Evolutionary conservation across 2,888 invertebrate genomes (phyloP).

Genomic region (Epinotia brunnichana): DNA sequence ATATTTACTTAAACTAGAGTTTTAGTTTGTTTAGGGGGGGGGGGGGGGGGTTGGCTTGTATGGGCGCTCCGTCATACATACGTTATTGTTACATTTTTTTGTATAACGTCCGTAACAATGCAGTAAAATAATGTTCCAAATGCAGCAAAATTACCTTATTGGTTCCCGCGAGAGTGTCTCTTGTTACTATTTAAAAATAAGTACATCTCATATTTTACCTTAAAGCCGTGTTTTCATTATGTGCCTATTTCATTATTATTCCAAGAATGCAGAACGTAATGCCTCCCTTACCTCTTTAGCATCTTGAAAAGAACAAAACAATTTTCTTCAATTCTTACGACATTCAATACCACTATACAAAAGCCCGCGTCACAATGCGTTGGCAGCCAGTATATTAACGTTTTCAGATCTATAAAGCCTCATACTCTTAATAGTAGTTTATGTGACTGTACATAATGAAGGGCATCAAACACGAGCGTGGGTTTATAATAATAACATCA

Average conservation of each 20-base stretch:
- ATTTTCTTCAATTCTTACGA: conserved; percentile 27
- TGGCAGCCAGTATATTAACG: neutral
- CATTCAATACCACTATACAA: conserved; percentile 24
- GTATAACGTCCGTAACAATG: no score
- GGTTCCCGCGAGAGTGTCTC: neutral
- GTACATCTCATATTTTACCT: neutral
- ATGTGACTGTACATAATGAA: no score
- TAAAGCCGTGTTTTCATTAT: conserved; percentile 19
- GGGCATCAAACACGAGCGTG: no score
- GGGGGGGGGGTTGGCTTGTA: no score
- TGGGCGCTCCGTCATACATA: no score
- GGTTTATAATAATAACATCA: no score
- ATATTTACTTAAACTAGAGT: no score
- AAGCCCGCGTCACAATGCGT: neutral
- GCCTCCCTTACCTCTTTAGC: conserved; percentile 21
- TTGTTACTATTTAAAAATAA: no score
- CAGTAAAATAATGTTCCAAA: neutral
- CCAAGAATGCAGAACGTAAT: conserved; percentile 18
- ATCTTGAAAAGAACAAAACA: conserved; percentile 20
- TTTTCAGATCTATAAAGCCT: neutral
- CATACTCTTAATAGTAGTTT: no score
- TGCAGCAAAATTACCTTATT: neutral
- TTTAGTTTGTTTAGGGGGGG: no score
- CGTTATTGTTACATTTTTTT: no score
- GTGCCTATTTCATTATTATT: neutral